Evolutionary conservation across 2,888 invertebrate genomes (phyloP).

Genomic region (Lepidocyrtoides sp.): DNA sequence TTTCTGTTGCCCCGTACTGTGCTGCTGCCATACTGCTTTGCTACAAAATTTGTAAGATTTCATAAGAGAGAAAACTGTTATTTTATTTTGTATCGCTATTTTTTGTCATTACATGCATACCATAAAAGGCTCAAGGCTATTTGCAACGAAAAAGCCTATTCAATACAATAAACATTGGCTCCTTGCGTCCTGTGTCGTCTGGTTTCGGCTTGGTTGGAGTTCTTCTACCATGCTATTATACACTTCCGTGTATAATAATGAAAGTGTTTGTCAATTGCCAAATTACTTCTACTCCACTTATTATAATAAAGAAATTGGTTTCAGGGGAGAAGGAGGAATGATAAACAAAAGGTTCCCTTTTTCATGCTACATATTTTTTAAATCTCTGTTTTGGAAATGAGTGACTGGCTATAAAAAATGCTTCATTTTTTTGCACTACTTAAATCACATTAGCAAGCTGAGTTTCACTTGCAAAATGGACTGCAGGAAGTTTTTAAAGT

Average conservation of each 20-base stretch:
- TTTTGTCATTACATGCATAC: not conserved
- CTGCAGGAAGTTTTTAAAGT: not conserved
- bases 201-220: not conserved
- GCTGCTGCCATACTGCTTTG: not conserved
- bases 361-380: not conserved
- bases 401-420: not conserved
- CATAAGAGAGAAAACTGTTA: not conserved
- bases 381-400: not conserved
- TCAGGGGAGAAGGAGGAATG: not conserved
- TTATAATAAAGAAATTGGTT: conserved; percentile 6
- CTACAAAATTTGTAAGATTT: conserved; percentile 10
- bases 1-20: not conserved
- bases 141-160: not conserved
- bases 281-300: conserved; percentile 10
- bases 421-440: too few species aligned
- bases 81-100: conserved; percentile 8
- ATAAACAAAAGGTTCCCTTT: not conserved
- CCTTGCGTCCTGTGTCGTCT: not conserved
- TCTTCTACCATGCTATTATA: not conserved
- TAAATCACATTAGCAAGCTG: too few species aligned
- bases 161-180: not conserved
- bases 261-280: conserved; percentile 20
- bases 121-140: conserved; percentile 40
- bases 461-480: too few species aligned
- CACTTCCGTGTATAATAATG: conserved; percentile 38